Evolutionary conservation across 1,140 invertebrate species (phyloP).

Genomic region (Saxidomus purpurata): DNA sequence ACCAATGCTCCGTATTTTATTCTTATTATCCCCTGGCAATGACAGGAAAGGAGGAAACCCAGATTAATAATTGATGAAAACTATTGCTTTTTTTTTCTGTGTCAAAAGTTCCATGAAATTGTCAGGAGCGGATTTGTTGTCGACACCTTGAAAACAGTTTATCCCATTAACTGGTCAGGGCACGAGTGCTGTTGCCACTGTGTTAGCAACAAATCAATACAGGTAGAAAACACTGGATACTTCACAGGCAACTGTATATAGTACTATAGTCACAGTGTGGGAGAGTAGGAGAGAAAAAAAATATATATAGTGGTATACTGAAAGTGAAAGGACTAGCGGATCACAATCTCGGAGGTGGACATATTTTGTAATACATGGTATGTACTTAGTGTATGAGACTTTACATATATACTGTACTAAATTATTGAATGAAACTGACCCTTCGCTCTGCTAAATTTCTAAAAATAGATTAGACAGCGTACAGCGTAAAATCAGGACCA

Average conservation of each 20-base stretch:
- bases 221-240: neutral
- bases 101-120: neutral
- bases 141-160: neutral
- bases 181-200: neutral
- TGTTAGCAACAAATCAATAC: neutral
- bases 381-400: too few relatives aligned
- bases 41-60: neutral
- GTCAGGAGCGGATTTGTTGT: neutral
- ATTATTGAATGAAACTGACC: too few relatives aligned
- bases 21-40: neutral
- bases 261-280: neutral
- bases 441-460: too few relatives aligned
- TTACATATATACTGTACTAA: too few relatives aligned
- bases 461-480: too few relatives aligned
- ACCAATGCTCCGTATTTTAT: neutral
- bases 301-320: too few relatives aligned
- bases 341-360: too few relatives aligned
- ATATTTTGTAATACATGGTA: too few relatives aligned
- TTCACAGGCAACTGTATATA: neutral
- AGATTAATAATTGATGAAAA: constrained; percentile 17
- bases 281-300: neutral
- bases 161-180: neutral
- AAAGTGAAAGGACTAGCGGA: too few relatives aligned
- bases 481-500: too few relatives aligned
- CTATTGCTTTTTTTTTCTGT: neutral